phyloP scores from a whole-genome alignment of 1,140 invertebrate species.

The Atta cephalotes region DNA sequence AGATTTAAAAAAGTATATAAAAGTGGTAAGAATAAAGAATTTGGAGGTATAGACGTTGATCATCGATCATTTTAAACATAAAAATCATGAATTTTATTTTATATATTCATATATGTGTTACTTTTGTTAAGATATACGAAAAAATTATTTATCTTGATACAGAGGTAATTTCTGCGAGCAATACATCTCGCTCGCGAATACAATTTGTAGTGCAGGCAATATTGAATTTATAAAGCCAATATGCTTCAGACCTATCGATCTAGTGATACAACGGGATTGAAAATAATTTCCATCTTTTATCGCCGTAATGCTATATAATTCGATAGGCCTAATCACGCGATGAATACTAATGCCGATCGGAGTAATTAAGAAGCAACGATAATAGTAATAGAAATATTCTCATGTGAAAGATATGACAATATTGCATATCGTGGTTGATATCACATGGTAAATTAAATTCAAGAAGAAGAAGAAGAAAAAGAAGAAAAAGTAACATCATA shows the following conservation, averaged over 20 bases:
- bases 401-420: constrained; percentile 34
- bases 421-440: constrained; percentile 32
- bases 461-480: constrained; percentile 1
- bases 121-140: not conserved
- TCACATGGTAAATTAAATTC: constrained; percentile 33
- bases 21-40: not conserved
- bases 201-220: constrained; percentile 7
- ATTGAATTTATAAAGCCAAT: constrained; percentile 50
- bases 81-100: not conserved
- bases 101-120: not conserved
- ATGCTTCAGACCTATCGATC: constrained; percentile 14
- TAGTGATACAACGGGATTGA: constrained; percentile 35
- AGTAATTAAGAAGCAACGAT: constrained; percentile 52
- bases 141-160: constrained; percentile 5
- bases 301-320: constrained; percentile 23
- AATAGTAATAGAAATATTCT: constrained; percentile 59
- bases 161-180: not conserved
- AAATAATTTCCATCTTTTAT: constrained; percentile 59
- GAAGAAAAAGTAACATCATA: not conserved
- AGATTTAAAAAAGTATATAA: not conserved
- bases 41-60: not conserved
- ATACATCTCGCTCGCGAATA: constrained; percentile 16
- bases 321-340: constrained; percentile 35
- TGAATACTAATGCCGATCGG: constrained; percentile 45
- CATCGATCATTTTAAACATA: not conserved